Conservation (phyloP, 2,113 vertebrate species). For the Eubucco bourcierii region DNA sequence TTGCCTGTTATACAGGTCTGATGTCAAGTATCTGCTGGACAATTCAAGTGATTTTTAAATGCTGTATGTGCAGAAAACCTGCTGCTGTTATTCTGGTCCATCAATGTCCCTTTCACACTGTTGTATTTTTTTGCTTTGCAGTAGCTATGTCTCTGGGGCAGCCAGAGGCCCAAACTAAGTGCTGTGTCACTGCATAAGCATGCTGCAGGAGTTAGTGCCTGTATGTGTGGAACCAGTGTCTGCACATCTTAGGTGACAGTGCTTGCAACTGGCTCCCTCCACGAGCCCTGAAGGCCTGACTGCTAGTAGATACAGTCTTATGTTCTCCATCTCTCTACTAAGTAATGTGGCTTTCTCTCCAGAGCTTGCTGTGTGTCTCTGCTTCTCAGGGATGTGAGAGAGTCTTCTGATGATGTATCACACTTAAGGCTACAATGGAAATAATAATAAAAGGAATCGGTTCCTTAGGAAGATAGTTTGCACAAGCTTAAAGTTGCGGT, state of each 20-base stretch:
- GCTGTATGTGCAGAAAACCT: not conserved
- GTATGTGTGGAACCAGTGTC: not conserved
- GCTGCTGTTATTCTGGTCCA: not conserved
- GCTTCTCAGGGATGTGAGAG: not conserved
- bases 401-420: not conserved
- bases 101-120: not conserved
- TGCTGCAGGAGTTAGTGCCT: accelerated
- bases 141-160: not conserved
- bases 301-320: not conserved
- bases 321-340: not conserved
- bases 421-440: not conserved
- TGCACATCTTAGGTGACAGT: not conserved
- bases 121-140: not conserved
- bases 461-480: not conserved
- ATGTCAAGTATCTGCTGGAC: not conserved
- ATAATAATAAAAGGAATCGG: not conserved
- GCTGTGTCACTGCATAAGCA: accelerated
- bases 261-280: not conserved
- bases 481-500: not conserved
- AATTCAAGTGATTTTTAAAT: not conserved
- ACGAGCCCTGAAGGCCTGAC: not conserved
- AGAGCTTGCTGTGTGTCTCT: not conserved
- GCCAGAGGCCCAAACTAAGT: not conserved
- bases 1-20: not conserved
- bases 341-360: not conserved